Evolutionary conservation across 1,140 invertebrate species (phyloP), one percentile per base, ranked within the genome.

Genomic region (Drosophila santomea): DNA sequence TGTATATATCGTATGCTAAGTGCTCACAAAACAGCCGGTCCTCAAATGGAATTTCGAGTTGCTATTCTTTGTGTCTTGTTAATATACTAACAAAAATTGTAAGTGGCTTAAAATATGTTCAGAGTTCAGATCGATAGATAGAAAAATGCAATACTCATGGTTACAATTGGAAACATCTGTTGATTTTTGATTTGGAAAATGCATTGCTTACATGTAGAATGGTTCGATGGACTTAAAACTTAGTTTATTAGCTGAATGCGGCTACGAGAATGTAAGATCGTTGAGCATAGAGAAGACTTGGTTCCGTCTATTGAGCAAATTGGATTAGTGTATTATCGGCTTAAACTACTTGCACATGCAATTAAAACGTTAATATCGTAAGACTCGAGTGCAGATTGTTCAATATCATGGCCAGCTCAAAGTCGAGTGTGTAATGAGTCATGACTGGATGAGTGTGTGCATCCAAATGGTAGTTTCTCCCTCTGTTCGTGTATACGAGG

Each of bases 111-210:
- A 55, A 66, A 32, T 66, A 62, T 68, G 47, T 52, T 77, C 20
- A 50, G 74, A 80, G 45, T 55, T 32, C 45, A 51, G 23, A 60
- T 55, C 38, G 47, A 66, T 74, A 39, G 52, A 43, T 64, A 66
- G 66, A 72, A 84, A 84, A 84, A 84, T 84, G 80, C 75, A 84
- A 84, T 80, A 84, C 76, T 85, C 62, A 64, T 84, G 36, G 66
- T 58, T 84, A 84, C 76, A 76, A 73, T 80, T 74, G 74, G 81
- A 68, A 73, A 59, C 44, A 36, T 35, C 61, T 72, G 48, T 69
- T 54, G 62, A 54, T n/a, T 67, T 64, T 75, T 61, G 39, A 28
- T 54, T 68, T 36, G 63, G 44, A 75, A 81, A 83, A 84, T 74
- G 71, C 77, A 83, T 83, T 83, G 80, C 63, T 79, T 84, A 75